These are phyloP conservation scores for Neelides sp. DNA, from an alignment of 1,140 invertebrate species.

Conservation along the genomic window DNA sequence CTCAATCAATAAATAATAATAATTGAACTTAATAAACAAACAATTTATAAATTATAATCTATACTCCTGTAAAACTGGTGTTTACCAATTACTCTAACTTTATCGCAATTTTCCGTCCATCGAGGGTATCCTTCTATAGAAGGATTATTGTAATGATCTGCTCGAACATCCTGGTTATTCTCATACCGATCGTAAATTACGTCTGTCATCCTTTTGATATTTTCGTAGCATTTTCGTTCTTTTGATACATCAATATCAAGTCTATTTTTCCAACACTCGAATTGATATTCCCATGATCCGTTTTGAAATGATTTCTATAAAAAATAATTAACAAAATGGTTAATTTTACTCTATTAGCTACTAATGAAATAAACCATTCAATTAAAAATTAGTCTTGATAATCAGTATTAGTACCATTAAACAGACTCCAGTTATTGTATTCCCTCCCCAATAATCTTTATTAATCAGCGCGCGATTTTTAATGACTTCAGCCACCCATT, in stretches of 20 bases:
- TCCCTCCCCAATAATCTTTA: slow-evolving; percentile 18
- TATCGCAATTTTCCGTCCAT: slow-evolving; percentile 14
- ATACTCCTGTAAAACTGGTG: slow-evolving; percentile 24
- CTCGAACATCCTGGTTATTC: slow-evolving; percentile 7
- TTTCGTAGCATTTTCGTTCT: background rate
- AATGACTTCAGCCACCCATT: slow-evolving; percentile 17
- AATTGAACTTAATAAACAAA: no score
- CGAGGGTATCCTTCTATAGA: slow-evolving; percentile 15
- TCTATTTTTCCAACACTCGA: slow-evolving; percentile 24
- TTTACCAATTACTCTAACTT: slow-evolving; percentile 17
- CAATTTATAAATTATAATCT: no score
- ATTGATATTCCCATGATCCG: slow-evolving; percentile 10
- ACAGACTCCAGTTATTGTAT: slow-evolving; percentile 13
- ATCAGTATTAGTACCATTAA: no score
- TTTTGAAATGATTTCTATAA: no score
- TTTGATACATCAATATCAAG: background rate
- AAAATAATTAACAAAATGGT: no score
- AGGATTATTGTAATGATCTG: slow-evolving; percentile 25
- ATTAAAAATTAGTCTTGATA: no score
- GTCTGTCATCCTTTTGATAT: slow-evolving; percentile 4
- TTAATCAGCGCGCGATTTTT: slow-evolving; percentile 19
- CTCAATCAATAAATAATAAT: no score
- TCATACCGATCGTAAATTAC: background rate
- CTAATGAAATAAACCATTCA: no score
- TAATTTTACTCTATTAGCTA: no score